Evolutionary conservation across 2,797 vertebrate species (phyloP).

Genomic region (Malacoraja senta): DNA sequence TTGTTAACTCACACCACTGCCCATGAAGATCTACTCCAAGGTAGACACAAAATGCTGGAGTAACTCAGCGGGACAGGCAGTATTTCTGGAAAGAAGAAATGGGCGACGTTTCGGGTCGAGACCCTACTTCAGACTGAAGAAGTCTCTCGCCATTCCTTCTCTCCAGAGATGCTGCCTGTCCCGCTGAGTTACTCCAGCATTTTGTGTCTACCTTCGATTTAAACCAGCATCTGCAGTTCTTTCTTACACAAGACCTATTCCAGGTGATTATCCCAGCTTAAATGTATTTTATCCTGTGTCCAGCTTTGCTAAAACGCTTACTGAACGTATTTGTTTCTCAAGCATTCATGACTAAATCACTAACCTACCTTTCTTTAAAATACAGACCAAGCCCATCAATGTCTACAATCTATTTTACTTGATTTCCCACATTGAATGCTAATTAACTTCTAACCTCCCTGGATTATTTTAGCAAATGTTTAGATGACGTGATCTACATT

Average conservation of each 20-base stretch:
- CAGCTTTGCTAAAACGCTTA: not conserved
- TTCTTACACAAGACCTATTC: no score
- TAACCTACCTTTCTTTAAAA: not conserved
- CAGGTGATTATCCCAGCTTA: not conserved
- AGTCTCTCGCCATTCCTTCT: no score
- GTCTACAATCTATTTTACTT: not conserved
- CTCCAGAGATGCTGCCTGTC: no score
- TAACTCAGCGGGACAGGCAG: no score
- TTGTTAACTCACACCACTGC: not conserved
- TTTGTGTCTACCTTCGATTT: no score
- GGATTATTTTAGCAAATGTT: not conserved
- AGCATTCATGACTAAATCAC: not conserved
- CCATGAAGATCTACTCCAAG: not conserved
- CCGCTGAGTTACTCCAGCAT: no score
- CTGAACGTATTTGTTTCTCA: not conserved
- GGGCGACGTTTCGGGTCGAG: no score
- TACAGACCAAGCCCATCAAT: no score
- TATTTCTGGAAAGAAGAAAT: no score
- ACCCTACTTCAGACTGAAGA: no score
- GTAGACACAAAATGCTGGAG: no score
- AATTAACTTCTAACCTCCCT: not conserved
- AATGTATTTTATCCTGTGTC: not conserved
- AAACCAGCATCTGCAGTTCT: no score
- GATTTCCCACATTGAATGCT: not conserved
- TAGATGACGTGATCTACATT: not conserved